Conservation (phyloP, 2,797 vertebrate genomes). For the Anomalospiza imberbis region DNA sequence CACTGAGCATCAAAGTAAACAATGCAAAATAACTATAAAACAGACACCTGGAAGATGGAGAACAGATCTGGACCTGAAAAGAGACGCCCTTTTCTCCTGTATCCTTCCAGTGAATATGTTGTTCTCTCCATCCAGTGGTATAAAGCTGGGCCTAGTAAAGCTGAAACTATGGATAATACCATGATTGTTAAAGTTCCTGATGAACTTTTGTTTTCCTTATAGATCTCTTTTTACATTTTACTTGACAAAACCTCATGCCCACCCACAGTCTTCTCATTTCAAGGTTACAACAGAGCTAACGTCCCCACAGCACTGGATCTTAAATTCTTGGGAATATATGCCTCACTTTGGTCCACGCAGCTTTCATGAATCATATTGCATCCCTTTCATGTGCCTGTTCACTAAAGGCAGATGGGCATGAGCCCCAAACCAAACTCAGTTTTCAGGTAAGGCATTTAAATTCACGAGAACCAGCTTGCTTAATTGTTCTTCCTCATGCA, state of each 20-base stretch:
- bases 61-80: not conserved
- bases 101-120: not conserved
- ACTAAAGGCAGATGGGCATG: not conserved
- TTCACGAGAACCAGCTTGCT: slow-evolving; percentile 3
- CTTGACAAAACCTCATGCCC: not conserved
- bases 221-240: not conserved
- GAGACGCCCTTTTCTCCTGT: not conserved
- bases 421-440: slow-evolving; percentile 23
- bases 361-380: not conserved
- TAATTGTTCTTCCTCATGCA: slow-evolving; percentile 40
- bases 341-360: not conserved
- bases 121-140: not conserved
- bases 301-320: not conserved
- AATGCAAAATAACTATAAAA: not conserved
- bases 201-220: not conserved
- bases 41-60: not conserved
- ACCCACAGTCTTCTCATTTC: not conserved
- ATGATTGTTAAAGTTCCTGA: not conserved
- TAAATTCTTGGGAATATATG: not conserved
- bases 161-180: not conserved
- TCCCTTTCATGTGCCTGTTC: not conserved
- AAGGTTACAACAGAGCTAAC: not conserved
- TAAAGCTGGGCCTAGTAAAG: not conserved
- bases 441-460: slow-evolving; percentile 15
- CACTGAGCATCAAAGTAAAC: not conserved